A percentile compares a stretch with the other conserved stretches of the same genome.
Evolutionary conservation across 2,888 invertebrate species (phyloP).

Genomic region (Euplexia lucipara): DNA sequence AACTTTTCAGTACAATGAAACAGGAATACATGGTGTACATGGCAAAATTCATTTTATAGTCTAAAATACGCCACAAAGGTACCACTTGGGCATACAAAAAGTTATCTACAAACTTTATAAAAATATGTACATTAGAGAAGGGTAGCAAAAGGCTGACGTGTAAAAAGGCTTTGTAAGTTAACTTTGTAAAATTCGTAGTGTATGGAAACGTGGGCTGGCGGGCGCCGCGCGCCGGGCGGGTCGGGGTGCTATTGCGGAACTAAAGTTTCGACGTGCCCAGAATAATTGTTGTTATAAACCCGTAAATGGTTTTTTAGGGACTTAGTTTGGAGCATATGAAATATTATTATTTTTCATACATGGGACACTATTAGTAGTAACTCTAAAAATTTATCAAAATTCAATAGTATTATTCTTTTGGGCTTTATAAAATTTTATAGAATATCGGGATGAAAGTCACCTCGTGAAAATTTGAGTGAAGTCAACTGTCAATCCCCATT

Average conservation of each 20-base stretch:
- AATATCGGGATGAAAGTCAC: too few relatives aligned
- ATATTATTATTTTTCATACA: not conserved
- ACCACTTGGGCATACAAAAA: slow-evolving; percentile 31
- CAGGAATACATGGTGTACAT: slow-evolving; percentile 8
- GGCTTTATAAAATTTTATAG: too few relatives aligned
- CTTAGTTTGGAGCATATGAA: slow-evolving; percentile 13
- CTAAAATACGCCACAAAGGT: slow-evolving; percentile 19
- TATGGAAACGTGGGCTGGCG: slow-evolving; percentile 17
- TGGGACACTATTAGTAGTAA: too few relatives aligned
- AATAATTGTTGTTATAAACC: slow-evolving; percentile 28
- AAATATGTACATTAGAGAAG: slow-evolving; percentile 37
- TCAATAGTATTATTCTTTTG: too few relatives aligned
- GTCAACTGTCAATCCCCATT: too few relatives aligned
- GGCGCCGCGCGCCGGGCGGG: not conserved
- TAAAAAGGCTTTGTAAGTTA: slow-evolving; percentile 47
- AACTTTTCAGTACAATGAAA: not conserved
- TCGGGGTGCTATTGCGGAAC: slow-evolving; percentile 17
- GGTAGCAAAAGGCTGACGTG: slow-evolving; percentile 37
- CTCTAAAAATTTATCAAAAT: too few relatives aligned
- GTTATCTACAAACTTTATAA: slow-evolving; percentile 45
- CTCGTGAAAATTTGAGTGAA: too few relatives aligned
- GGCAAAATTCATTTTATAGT: slow-evolving; percentile 1
- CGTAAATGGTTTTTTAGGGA: slow-evolving; percentile 41
- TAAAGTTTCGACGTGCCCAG: slow-evolving; percentile 42
- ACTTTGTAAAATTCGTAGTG: slow-evolving; percentile 36